Conservation (phyloP, 2,797 vertebrate species). For the Chelmon rostratus region DNA sequence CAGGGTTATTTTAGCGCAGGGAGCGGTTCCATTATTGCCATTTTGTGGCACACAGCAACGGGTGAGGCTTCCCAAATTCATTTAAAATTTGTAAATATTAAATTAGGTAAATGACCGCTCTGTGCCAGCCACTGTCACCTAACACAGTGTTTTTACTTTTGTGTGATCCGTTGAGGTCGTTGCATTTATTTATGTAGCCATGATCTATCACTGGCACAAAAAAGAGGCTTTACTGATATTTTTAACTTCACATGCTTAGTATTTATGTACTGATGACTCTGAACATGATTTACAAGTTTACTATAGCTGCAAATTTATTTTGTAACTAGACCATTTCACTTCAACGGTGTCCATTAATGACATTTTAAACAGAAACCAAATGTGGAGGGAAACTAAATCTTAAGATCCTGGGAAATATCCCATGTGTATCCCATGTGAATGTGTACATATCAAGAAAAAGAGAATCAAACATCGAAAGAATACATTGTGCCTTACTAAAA, state of each 20-base stretch:
- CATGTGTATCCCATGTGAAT: too few species aligned
- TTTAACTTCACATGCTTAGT: neutral
- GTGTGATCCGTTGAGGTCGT: neutral
- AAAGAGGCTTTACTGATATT: neutral
- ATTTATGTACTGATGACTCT: neutral
- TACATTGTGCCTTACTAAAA: neutral
- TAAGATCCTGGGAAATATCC: neutral
- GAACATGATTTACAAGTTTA: neutral
- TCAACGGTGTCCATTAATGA: neutral
- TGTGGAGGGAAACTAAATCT: neutral
- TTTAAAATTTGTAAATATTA: neutral
- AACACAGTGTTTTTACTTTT: neutral
- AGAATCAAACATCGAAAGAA: neutral
- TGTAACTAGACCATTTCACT: neutral
- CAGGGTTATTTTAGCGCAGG: neutral
- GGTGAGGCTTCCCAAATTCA: neutral
- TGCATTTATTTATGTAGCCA: neutral
- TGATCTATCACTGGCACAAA: neutral
- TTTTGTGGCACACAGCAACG: slow-evolving; percentile 3
- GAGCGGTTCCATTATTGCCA: neutral
- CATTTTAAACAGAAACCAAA: neutral
- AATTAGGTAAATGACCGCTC: neutral
- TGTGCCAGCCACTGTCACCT: neutral
- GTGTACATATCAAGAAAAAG: neutral
- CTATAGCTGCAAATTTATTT: neutral